A percentile compares a stretch with the other conserved stretches of the same genome.
Evolutionary conservation across 2,113 vertebrate species (phyloP).

Genomic region (Brachionichthys hirsutus): DNA sequence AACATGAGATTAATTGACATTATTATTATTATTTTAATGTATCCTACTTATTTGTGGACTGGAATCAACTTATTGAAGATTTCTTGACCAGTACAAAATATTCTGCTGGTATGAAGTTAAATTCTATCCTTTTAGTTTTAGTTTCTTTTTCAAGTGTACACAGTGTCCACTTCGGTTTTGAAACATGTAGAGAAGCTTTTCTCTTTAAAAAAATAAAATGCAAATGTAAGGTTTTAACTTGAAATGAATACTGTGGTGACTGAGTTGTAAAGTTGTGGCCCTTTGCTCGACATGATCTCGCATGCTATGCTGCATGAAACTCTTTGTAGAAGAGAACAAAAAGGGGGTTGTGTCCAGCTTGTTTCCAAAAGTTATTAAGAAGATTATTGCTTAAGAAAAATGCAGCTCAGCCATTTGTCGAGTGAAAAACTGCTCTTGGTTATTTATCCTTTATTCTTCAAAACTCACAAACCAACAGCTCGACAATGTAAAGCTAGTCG

Average conservation of each 20-base stretch:
- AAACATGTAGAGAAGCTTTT: background rate
- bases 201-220: background rate
- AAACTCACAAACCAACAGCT: background rate
- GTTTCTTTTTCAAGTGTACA: no score
- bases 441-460: background rate
- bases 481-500: background rate
- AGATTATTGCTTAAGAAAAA: slow-evolving; percentile 32
- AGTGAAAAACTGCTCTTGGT: slow-evolving; percentile 5
- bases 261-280: background rate
- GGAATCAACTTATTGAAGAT: no score
- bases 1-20: no score
- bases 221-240: background rate
- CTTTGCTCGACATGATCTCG: background rate
- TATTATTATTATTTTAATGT: no score
- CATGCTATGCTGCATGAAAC: slow-evolving; percentile 9
- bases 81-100: no score
- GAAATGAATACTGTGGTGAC: background rate
- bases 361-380: slow-evolving; percentile 48
- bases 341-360: slow-evolving; percentile 26
- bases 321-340: slow-evolving; percentile 16
- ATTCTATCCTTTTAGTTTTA: no score
- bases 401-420: slow-evolving; percentile 6
- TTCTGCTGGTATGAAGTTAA: no score
- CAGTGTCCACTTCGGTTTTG: no score
- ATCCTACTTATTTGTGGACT: no score